A percentile compares a stretch with the other conserved stretches of the same genome.
Conservation (phyloP, 2,888 invertebrate species). For the Drosophila lutescens region DNA sequence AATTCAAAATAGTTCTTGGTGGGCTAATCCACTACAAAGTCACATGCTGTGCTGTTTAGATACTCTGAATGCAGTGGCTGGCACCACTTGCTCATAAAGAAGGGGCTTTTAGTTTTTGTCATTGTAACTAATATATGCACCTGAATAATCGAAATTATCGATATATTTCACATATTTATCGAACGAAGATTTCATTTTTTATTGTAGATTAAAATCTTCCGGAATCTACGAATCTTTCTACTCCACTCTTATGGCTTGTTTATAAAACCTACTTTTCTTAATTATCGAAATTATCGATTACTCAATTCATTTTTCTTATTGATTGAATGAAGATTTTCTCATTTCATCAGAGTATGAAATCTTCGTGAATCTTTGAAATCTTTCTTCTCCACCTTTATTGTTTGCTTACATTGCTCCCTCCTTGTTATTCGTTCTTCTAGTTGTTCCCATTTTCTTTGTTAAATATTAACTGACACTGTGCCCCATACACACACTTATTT, state of each 20-base stretch:
- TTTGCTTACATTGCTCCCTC: constrained; percentile 6
- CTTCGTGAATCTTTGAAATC: constrained; percentile 1
- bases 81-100: not conserved
- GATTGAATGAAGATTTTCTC: no score
- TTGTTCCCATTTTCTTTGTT: constrained; percentile 19
- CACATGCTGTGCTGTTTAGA: not conserved
- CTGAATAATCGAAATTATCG: not conserved
- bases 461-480: constrained; percentile 28
- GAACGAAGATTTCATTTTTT: not conserved
- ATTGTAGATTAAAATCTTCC: no score
- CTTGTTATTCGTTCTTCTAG: constrained; percentile 9
- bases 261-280: not conserved
- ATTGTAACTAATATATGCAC: no score
- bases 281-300: not conserved
- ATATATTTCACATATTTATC: not conserved
- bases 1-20: constrained; percentile 6
- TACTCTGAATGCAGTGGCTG: not conserved
- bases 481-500: constrained; percentile 15
- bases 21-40: not conserved
- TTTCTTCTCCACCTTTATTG: constrained; percentile 6
- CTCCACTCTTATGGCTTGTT: no score
- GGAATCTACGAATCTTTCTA: no score
- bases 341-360: constrained; percentile 22
- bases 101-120: no score
- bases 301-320: no score